Percentiles rank a stretch among this genome's conserved stretches.
phyloP scores from a whole-genome alignment of 2,888 invertebrate species.

The Pollenia griseotomentosa region DNA sequence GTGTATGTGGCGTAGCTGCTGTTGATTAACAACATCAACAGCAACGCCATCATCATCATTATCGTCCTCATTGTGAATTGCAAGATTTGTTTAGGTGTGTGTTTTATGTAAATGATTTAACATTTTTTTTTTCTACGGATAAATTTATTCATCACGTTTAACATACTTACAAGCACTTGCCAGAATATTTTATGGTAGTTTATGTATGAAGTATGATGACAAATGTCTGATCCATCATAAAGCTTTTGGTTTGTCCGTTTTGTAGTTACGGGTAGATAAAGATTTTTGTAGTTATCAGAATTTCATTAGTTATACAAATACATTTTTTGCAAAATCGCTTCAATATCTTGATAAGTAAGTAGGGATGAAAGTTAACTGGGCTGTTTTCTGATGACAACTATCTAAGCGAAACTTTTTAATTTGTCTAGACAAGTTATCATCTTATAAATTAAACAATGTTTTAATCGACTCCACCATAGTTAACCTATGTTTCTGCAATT shows the following conservation, averaged over 20 bases:
- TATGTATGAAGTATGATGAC: neutral
- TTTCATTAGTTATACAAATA: slow-evolving; percentile 15
- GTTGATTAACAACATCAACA: slow-evolving; percentile 42
- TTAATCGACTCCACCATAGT: too few species aligned
- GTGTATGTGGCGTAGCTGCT: neutral
- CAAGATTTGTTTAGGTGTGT: neutral
- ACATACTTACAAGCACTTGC: slow-evolving; percentile 28
- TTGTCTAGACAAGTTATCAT: too few species aligned
- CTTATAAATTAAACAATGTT: too few species aligned
- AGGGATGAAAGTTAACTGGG: too few species aligned
- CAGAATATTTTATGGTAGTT: neutral
- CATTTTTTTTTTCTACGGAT: slow-evolving; percentile 10
- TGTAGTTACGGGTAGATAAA: neutral
- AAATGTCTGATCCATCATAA: slow-evolving; percentile 34
- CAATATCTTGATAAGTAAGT: neutral
- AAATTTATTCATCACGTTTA: slow-evolving; percentile 52
- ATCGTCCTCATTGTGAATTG: neutral
- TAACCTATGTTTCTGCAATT: too few species aligned
- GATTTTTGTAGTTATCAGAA: slow-evolving; percentile 18
- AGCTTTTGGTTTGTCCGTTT: neutral
- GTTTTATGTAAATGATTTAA: slow-evolving; percentile 48
- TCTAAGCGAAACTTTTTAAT: too few species aligned
- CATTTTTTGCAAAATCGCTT: neutral
- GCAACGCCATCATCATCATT: neutral
- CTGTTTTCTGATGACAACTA: too few species aligned